Base-by-base conservation (phyloP, 2,888 invertebrate species). In the Esperia sulphurella region DNA sequence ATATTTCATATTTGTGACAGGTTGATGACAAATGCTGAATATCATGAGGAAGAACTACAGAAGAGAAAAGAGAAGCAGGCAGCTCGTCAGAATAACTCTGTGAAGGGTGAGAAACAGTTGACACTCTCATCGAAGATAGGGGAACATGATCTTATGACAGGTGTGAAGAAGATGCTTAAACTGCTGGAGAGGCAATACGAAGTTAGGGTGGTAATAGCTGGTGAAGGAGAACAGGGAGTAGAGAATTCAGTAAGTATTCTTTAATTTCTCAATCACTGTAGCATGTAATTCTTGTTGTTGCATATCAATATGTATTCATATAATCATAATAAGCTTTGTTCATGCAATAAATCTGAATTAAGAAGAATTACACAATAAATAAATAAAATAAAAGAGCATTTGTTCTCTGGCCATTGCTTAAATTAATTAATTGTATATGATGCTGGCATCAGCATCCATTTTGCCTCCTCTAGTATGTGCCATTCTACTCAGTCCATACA, bases 111-210 rank as follows among this genome's bases (percentile, higher is more conserved):
- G 61, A 95, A 95, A 69, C 71, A 93, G 0, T 63, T 94, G 8
- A 91, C 92, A 30, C 74, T 95, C 14, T 91, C 92, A 13, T 79
- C 91, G 3, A 91, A 90, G 55, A 94, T 94, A 52, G 90, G 90
- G 6, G 91, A 92, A 40, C 91, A 94, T 77, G 95, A 95, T 78
- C 85, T 95, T 40, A 81, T 91, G 66, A 91, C 92, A 7, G 88
- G 92, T 52, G 74, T 93, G 0, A 93, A 92, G 52, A 93, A 93
- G 69, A 92, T 94, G 58, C 53, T 79, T 0, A 94, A 94, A 77
- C 92, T 94, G 86, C 62, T 94, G 7, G 79, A 80, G n/a, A 94
- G 94, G 63, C 89, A 88, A 8, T 91, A 92, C 79, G 93, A 94
- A 84, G 92, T 94, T 3, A 83, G 87, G 68, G 81, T 93, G 42